These are phyloP conservation scores for Plagodis pulveraria DNA, from an alignment of 2,888 invertebrate species.

Conservation along the genomic window DNA sequence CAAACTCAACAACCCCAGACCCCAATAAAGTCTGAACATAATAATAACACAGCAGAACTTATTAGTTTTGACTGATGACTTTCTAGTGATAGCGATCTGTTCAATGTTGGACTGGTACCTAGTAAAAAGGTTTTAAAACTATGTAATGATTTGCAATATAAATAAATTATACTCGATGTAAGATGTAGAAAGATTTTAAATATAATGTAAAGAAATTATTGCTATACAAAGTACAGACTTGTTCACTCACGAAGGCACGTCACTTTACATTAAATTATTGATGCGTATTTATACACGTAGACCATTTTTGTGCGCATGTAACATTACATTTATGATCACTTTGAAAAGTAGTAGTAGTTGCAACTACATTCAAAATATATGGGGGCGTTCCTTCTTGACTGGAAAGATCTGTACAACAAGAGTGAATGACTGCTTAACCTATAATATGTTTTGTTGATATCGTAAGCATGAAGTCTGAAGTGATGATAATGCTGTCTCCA, in stretches of 20 bases:
- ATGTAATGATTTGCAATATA: conserved; percentile 29
- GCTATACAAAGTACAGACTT: neutral
- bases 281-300: too few species aligned
- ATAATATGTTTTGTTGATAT: conserved; percentile 43
- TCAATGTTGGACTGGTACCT: conserved; percentile 50
- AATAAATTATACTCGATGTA: conserved; percentile 23
- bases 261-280: too few species aligned
- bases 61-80: conserved; percentile 91
- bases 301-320: too few species aligned
- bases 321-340: too few species aligned
- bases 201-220: conserved; percentile 46
- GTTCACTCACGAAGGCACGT: too few species aligned
- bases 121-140: conserved; percentile 25
- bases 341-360: too few species aligned
- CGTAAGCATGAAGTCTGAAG: conserved; percentile 19
- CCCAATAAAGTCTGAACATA: conserved; percentile 69
- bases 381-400: too few species aligned
- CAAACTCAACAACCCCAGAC: conserved; percentile 58
- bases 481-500: conserved; percentile 11
- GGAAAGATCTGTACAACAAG: neutral
- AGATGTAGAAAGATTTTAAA: conserved; percentile 38
- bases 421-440: conserved; percentile 38
- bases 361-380: too few species aligned
- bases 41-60: conserved; percentile 89
- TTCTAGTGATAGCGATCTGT: conserved; percentile 47